These are phyloP conservation scores for Bovichtus diacanthus DNA, from an alignment of 2,797 vertebrate species.

Conservation along the genomic window DNA sequence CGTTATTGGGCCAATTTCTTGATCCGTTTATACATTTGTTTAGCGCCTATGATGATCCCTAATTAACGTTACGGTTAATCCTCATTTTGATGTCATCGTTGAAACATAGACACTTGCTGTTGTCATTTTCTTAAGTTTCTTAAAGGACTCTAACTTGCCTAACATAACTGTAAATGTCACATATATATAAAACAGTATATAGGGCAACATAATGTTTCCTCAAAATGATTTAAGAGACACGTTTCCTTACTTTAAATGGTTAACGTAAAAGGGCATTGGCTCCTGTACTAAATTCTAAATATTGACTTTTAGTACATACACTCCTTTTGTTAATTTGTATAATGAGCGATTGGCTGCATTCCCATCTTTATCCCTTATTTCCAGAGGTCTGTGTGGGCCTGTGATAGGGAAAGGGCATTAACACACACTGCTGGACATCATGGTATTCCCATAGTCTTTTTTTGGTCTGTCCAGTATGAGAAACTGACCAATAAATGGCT, in stretches of 20 bases:
- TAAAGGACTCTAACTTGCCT: neutral
- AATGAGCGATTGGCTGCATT: constrained; percentile 66
- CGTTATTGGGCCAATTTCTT: constrained; percentile 1
- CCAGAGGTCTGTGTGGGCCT: constrained; percentile 27
- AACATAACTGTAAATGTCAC: neutral
- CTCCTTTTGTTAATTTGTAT: constrained; percentile 64
- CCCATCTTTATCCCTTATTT: constrained; percentile 50
- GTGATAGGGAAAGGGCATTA: constrained; percentile 15
- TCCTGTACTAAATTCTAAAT: constrained; percentile 27
- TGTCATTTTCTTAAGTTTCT: neutral
- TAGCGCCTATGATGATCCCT: neutral
- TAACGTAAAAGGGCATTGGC: constrained; percentile 2
- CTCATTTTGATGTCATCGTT: neutral
- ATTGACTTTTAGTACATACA: constrained; percentile 33
- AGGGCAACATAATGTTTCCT: neutral
- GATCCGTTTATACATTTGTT: neutral
- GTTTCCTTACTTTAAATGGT: neutral
- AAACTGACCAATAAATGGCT: constrained; percentile 38
- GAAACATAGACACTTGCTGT: neutral
- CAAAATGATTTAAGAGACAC: neutral
- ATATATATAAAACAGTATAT: neutral
- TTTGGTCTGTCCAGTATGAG: constrained; percentile 11
- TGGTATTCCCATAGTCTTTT: constrained; percentile 33
- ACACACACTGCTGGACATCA: constrained; percentile 9
- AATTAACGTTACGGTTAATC: neutral